Evolutionary conservation across 2,113 vertebrate species (phyloP).

Genomic region (Phaethornis superciliosus): DNA sequence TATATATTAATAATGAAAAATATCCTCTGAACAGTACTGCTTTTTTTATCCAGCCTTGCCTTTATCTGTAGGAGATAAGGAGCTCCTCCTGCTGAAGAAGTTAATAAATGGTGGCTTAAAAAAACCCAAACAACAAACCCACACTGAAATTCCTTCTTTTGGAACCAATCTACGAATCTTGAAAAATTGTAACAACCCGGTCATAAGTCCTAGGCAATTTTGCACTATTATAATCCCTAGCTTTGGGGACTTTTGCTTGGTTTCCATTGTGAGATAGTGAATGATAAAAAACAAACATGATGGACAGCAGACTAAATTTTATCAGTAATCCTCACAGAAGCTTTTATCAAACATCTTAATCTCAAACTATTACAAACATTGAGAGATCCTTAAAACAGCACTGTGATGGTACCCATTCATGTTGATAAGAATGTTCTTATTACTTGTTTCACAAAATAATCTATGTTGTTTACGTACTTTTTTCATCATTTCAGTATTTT

Average conservation of each 20-base stretch:
- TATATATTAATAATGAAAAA: neutral
- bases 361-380: neutral
- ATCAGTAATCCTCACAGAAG: slow-evolving; percentile 19
- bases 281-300: neutral
- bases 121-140: neutral
- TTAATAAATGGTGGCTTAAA: neutral
- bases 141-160: neutral
- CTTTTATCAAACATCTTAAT: slow-evolving; percentile 12
- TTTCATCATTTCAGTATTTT: neutral
- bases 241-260: neutral
- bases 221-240: neutral
- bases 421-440: neutral
- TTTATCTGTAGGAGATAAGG: neutral
- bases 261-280: neutral
- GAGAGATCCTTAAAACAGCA: neutral
- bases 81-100: neutral
- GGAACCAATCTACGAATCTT: neutral
- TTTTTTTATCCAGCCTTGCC: neutral
- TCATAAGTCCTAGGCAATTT: slow-evolving; percentile 2
- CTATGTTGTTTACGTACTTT: neutral
- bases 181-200: neutral
- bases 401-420: neutral
- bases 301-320: neutral
- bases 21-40: neutral
- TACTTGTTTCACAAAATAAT: neutral